Evolutionary conservation across 2,797 vertebrate species (phyloP).

Genomic region (Carcharodon carcharias): DNA sequence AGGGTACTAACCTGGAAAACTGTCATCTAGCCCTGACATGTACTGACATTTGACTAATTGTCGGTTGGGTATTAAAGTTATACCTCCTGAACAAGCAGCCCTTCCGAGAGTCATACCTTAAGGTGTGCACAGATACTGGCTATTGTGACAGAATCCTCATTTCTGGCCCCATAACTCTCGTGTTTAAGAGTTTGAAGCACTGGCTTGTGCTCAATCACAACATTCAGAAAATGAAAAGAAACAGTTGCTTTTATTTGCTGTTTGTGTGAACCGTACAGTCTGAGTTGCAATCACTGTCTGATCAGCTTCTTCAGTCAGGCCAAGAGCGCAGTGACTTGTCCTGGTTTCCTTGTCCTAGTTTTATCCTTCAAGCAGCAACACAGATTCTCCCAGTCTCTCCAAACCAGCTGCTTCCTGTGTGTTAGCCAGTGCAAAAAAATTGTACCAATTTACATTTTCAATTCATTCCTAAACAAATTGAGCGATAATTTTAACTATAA

Average conservation of each 20-base stretch:
- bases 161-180: neutral
- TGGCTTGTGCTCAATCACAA: neutral
- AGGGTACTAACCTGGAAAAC: neutral
- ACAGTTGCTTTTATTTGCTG: constrained; percentile 18
- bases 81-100: neutral
- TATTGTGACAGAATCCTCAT: neutral
- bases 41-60: neutral
- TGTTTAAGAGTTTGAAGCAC: neutral
- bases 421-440: constrained; percentile 49
- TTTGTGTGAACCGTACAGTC: neutral
- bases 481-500: neutral
- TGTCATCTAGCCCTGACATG: neutral
- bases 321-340: neutral
- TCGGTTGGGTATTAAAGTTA: neutral
- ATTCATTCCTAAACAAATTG: constrained; percentile 43
- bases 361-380: neutral
- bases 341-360: too few relatives aligned
- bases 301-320: neutral
- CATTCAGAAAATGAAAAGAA: constrained; percentile 11
- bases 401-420: constrained; percentile 40
- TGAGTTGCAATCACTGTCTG: neutral
- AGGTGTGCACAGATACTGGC: neutral
- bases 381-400: constrained; percentile 22
- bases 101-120: neutral
- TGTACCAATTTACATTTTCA: constrained; percentile 47